These are phyloP conservation scores for Choristoneura rosaceana DNA, from an alignment of 2,888 invertebrate genomes.

Conservation along the genomic window DNA sequence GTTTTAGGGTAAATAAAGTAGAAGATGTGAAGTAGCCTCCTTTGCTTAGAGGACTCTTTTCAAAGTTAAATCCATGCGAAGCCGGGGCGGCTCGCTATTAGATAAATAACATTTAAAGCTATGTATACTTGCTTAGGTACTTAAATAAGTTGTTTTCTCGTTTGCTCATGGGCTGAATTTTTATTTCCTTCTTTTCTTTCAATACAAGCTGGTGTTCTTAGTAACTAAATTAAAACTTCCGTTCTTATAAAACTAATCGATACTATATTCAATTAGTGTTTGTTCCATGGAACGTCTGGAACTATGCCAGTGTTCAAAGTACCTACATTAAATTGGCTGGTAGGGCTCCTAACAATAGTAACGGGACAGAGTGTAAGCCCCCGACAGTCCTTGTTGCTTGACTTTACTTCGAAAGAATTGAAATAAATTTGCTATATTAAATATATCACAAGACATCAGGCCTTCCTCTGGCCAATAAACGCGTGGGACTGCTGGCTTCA, in stretches of 20 bases:
- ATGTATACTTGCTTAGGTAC: too few species aligned
- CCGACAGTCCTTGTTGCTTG: slow-evolving; percentile 8
- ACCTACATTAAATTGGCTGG: slow-evolving; percentile 60
- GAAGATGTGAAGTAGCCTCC: too few species aligned
- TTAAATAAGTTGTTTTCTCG: too few species aligned
- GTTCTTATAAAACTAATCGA: slow-evolving; percentile 14
- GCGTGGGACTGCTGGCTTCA: too few species aligned
- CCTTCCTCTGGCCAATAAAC: too few species aligned
- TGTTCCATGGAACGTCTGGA: slow-evolving; percentile 54
- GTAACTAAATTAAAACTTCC: neutral
- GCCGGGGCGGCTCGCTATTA: too few species aligned
- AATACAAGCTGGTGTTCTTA: neutral
- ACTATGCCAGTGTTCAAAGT: slow-evolving; percentile 56
- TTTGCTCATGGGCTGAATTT: too few species aligned
- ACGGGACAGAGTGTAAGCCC: slow-evolving; percentile 8
- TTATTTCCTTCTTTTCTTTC: neutral
- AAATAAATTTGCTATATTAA: neutral
- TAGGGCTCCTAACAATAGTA: slow-evolving; percentile 44
- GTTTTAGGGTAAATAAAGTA: too few species aligned
- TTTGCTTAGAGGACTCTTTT: too few species aligned
- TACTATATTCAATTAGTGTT: slow-evolving; percentile 49
- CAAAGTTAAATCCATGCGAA: too few species aligned
- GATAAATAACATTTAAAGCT: too few species aligned
- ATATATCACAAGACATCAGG: too few species aligned
- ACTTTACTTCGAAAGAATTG: slow-evolving; percentile 11